Evolutionary conservation across 2,797 vertebrate genomes (phyloP), one percentile per base, ranked within the genome.

Genomic region (Menidia menidia): DNA sequence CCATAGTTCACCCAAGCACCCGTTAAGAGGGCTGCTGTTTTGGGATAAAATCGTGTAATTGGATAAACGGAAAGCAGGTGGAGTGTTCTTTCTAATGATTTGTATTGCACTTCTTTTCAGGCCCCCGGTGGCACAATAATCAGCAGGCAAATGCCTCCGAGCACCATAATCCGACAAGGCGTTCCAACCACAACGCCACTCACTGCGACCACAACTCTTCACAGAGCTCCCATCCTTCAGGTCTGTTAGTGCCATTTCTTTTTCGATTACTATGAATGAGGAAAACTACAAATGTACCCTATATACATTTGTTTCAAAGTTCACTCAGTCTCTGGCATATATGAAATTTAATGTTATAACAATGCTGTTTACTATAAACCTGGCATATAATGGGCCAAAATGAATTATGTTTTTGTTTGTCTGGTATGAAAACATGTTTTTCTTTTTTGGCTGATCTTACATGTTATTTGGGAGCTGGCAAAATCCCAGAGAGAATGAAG

Each of bases 191-290:
- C 96, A 73, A 94, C 95, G 0, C 92, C 96, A 55, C 93, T 95
- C 58, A 90, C 96, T 58, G 92, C 93, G 19, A 95, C 96, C 42
- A 94, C 96, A 32, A 93, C 96, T 68, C 93, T 98, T 78, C 97
- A 99, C 87, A 96, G 97, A 77, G 95, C 97, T 47, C 96, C 96
- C 1, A 89, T 97, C 55, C 94, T 97, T 75, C 96, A 98, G 93
- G 97, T 65, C 4, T 32, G 41, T 45, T 19, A 55, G 6, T 15
- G 32, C 52, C 7, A 18, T 6, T 33, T 35, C 0, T 44, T 60
- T 61, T 71, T 18, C 44, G 3, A 31, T 16, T 65, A 16, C 47
- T 63, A 1, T 50, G 48, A 2, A 6, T 14, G 11, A 39, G 35
- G 35, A 39, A 10, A 7, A 39, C 39, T 44, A 14, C 9, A 25